These are phyloP conservation scores for Thunnus albacares DNA, from an alignment of 2,797 vertebrate species.

Conservation along the genomic window DNA sequence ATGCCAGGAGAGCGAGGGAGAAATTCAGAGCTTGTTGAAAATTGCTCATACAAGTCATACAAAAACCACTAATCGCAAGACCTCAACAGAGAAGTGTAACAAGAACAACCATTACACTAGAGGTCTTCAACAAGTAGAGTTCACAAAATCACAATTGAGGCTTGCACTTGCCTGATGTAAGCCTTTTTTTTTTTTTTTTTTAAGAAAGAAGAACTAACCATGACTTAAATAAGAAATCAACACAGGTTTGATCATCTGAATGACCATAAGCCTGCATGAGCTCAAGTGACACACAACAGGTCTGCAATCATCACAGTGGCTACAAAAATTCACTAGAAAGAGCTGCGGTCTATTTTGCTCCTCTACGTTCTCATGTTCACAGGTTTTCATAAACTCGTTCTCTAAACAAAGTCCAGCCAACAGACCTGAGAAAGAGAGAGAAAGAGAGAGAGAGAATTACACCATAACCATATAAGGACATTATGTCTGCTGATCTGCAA, in stretches of 20 bases:
- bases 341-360: constrained; percentile 18
- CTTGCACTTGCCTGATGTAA: not conserved
- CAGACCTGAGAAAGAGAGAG: constrained; percentile 36
- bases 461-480: constrained; percentile 68
- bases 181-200: not conserved
- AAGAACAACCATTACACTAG: not conserved
- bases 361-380: constrained; percentile 44
- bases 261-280: too few relatives aligned
- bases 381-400: constrained; percentile 59
- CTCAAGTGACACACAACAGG: constrained; percentile 11
- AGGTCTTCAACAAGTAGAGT: not conserved
- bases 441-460: constrained; percentile 38
- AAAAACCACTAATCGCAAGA: constrained; percentile 2
- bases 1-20: constrained; percentile 36
- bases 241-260: constrained; percentile 17
- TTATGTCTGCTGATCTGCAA: constrained; percentile 59
- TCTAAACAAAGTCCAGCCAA: constrained; percentile 52
- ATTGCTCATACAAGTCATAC: constrained; percentile 4
- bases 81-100: constrained; percentile 1
- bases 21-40: constrained; percentile 24
- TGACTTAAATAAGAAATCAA: constrained; percentile 16
- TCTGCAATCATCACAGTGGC: constrained; percentile 5
- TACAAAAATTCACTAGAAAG: constrained; percentile 10
- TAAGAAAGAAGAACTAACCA: not conserved
- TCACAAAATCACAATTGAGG: constrained; percentile 2